Evolutionary conservation across 2,888 invertebrate species (phyloP).

Genomic region (Amphipoea oculea): DNA sequence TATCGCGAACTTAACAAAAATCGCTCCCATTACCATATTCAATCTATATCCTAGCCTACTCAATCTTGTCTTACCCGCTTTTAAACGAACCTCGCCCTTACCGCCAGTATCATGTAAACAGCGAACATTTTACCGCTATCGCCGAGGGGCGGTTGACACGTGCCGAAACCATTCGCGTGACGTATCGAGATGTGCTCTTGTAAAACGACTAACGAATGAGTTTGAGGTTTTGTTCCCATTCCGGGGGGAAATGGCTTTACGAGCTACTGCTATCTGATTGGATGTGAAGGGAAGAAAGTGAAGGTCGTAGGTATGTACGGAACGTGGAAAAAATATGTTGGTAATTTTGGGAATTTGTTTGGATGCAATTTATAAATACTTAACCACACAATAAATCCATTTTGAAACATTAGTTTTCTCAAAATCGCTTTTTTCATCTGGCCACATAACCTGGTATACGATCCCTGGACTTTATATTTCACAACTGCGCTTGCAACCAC

Average conservation of each 20-base stretch:
- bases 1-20: neutral
- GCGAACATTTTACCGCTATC: constrained; percentile 79
- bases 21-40: neutral
- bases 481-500: neutral
- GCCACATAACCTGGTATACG: neutral
- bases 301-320: constrained; percentile 1
- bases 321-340: neutral
- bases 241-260: constrained; percentile 66
- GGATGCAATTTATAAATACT: neutral
- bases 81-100: constrained; percentile 57
- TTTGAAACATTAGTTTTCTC: neutral
- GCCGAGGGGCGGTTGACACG: constrained; percentile 79
- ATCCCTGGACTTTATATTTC: neutral
- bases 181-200: constrained; percentile 79
- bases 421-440: neutral
- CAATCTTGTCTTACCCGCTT: constrained; percentile 35
- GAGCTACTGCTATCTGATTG: constrained; percentile 60
- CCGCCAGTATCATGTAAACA: constrained; percentile 78
- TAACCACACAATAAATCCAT: neutral
- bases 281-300: constrained; percentile 43
- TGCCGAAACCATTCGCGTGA: constrained; percentile 83
- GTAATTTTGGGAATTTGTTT: no score
- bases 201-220: constrained; percentile 82
- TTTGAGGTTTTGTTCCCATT: constrained; percentile 74
- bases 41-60: neutral